These are phyloP conservation scores for Dinoponera quadriceps DNA, from an alignment of 1,140 invertebrate genomes.

Conservation along the genomic window DNA sequence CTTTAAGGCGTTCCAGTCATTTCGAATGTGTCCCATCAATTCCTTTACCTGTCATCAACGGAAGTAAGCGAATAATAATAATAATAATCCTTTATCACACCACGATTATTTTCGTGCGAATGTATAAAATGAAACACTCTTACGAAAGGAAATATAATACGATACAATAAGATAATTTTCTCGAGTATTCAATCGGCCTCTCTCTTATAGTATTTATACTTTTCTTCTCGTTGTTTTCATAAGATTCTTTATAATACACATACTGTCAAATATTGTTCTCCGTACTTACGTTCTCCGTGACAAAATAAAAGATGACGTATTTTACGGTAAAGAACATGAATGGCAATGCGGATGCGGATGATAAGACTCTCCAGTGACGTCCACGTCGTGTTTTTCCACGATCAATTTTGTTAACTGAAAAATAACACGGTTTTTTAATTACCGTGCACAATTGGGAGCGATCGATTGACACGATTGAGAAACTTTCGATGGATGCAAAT, in stretches of 20 bases:
- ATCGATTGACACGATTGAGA: background rate
- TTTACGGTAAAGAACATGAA: slow-evolving; percentile 39
- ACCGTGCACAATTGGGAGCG: background rate
- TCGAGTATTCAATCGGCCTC: background rate
- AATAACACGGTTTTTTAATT: background rate
- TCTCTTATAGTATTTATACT: background rate
- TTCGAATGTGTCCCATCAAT: slow-evolving; percentile 9
- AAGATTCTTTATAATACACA: background rate
- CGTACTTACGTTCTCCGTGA: slow-evolving; percentile 36
- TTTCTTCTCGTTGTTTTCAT: background rate
- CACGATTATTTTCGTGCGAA: background rate
- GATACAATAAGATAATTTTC: background rate
- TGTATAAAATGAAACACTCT: background rate
- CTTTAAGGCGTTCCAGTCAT: slow-evolving; percentile 15
- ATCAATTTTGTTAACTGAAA: slow-evolving; percentile 34
- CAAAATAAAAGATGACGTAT: slow-evolving; percentile 34
- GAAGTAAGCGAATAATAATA: background rate
- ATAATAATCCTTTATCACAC: background rate
- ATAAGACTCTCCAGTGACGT: slow-evolving; percentile 20
- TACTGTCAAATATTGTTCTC: background rate
- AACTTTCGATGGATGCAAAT: background rate
- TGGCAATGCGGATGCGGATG: slow-evolving; percentile 11
- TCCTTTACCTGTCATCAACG: slow-evolving; percentile 10
- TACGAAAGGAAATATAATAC: background rate
- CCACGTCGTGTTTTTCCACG: background rate